Percentiles rank a stretch among this genome's conserved stretches.
Evolutionary conservation across 2,888 invertebrate genomes (phyloP).

Genomic region (Agrotis exclamationis): DNA sequence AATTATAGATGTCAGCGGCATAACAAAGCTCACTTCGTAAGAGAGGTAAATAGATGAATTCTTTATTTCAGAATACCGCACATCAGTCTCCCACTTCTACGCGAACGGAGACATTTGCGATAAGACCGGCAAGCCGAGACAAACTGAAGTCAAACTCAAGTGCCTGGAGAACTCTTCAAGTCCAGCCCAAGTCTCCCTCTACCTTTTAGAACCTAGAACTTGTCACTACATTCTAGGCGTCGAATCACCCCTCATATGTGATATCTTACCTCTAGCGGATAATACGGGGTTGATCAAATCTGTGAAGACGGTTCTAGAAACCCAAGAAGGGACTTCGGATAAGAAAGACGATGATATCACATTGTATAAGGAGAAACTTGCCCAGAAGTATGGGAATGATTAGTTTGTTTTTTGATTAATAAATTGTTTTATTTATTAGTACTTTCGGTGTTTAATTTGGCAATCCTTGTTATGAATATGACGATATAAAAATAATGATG

Average conservation of each 20-base stretch:
- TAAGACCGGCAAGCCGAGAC: slow-evolving; percentile 94
- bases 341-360: slow-evolving; percentile 68
- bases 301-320: slow-evolving; percentile 63
- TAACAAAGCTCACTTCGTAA: no score
- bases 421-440: slow-evolving; percentile 59
- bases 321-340: slow-evolving; percentile 64
- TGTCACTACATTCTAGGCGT: slow-evolving; percentile 99
- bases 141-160: slow-evolving; percentile 96
- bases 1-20: no score
- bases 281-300: slow-evolving; percentile 93
- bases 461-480: neutral
- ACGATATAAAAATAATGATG: neutral
- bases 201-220: slow-evolving; percentile 97
- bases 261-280: slow-evolving; percentile 95
- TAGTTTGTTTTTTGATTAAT: slow-evolving; percentile 64
- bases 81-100: slow-evolving; percentile 96
- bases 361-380: slow-evolving; percentile 66
- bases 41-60: neutral
- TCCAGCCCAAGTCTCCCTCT: slow-evolving; percentile 96
- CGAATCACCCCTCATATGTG: slow-evolving; percentile 97
- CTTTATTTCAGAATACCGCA: slow-evolving; percentile 87
- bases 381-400: slow-evolving; percentile 78
- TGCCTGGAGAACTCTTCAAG: slow-evolving; percentile 94
- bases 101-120: slow-evolving; percentile 97
- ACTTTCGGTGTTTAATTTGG: slow-evolving; percentile 3